Evolutionary conservation across 2,113 vertebrate genomes (phyloP).

Genomic region (Melospiza melodia): DNA sequence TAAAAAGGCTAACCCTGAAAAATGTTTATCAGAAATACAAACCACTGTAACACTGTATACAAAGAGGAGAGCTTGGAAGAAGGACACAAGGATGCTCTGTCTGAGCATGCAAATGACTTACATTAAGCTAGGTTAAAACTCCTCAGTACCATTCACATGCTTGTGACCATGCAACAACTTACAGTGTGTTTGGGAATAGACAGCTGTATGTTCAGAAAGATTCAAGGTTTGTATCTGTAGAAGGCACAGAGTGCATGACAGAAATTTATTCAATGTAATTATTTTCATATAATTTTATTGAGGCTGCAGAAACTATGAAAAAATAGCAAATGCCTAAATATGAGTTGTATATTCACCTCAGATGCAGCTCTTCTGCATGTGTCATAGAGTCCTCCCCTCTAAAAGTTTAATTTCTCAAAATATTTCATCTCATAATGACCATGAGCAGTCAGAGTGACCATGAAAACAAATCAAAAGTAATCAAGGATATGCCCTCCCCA

Average conservation of each 20-base stretch:
- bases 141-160: background rate
- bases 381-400: background rate
- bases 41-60: background rate
- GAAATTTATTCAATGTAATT: background rate
- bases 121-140: background rate
- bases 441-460: background rate
- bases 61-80: background rate
- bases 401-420: background rate
- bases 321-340: background rate
- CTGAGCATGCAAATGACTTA: background rate
- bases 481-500: background rate
- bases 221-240: background rate
- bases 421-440: background rate
- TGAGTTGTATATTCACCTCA: background rate
- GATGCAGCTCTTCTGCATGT: background rate
- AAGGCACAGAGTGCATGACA: background rate
- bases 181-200: background rate
- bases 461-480: background rate
- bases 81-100: constrained; percentile 14
- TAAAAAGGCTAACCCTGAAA: background rate
- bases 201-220: background rate
- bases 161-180: background rate
- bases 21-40: constrained; percentile 21
- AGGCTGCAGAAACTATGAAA: background rate
- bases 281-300: background rate